Evolutionary conservation across 2,113 vertebrate species (phyloP), one percentile per base, ranked within the genome.

Genomic region (Monarcha castaneiventris): DNA sequence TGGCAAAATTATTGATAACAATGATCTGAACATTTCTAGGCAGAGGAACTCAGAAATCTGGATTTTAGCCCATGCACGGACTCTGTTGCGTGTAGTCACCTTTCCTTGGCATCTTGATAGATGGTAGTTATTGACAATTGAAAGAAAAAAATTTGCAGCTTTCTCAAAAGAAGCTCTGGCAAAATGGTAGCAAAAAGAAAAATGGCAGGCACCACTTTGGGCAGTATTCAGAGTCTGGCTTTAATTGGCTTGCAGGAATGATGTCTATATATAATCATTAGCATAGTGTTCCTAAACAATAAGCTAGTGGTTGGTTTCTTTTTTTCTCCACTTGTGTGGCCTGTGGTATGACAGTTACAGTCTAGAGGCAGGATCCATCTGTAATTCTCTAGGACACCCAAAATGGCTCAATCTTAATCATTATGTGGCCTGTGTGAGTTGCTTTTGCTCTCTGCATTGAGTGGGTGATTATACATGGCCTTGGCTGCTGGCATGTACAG

Each of bases 21-120:
- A 8, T 13, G 14, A 62, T n/a, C 5, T 0, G 0, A 78, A 35
- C 3, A 0, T 46, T 78, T 75, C 20, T 46, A 46, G 41, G 17
- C 25, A n/a, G 25, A 86, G 7, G 11, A n/a, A 21, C 9, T 6
- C 29, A 44, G 48, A 84, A 88, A 59, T 27, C 29, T 49, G 32
- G 12, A 43, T 84, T 89, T 84, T 3, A 21, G 21, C 11, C 30
- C 4, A 26, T 63, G 21, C 43, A 5, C 73, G 8, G 13, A 10
- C 15, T n/a, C 9, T 84, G 9, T 35, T 58, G 11, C 1, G 1
- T 37, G 16, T 32, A 39, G 35, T 76, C 49, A 76, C 13, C n/a
- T 68, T 63, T 87, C 32, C 21, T 13, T 76, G 1, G 39, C 30
- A 52, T 41, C 15, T 52, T 72, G 41, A 21, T 69, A 33, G 68